These are phyloP conservation scores for Gadus macrocephalus DNA, from an alignment of 2,113 vertebrate species.

Conservation along the genomic window DNA sequence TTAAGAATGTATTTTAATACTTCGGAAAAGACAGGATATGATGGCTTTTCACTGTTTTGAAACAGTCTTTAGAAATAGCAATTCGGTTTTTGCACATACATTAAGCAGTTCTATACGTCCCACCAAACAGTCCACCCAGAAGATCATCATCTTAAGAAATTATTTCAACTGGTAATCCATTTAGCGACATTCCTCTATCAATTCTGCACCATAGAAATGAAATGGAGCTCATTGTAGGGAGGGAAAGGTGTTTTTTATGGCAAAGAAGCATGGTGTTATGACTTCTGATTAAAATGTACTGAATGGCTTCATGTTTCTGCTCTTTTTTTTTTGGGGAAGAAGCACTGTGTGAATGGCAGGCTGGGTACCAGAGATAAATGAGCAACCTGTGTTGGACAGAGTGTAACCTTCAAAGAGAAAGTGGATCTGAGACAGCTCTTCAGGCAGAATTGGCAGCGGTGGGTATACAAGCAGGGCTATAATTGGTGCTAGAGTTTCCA, in stretches of 20 bases:
- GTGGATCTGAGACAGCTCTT: slow-evolving; percentile 32
- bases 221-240: slow-evolving; percentile 15
- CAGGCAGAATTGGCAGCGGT: slow-evolving; percentile 20
- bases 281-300: slow-evolving; percentile 61
- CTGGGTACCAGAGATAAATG: slow-evolving; percentile 36
- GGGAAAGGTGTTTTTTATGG: slow-evolving; percentile 60
- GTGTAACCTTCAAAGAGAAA: slow-evolving; percentile 49
- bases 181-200: too few relatives aligned
- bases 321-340: slow-evolving; percentile 14
- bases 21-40: neutral
- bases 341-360: slow-evolving; percentile 49
- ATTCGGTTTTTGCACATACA: neutral
- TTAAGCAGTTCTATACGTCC: neutral
- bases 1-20: slow-evolving; percentile 21
- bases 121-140: neutral
- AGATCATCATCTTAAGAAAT: neutral
- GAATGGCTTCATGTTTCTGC: slow-evolving; percentile 52
- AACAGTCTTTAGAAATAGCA: neutral
- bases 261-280: slow-evolving; percentile 28
- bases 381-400: slow-evolving; percentile 30
- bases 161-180: too few relatives aligned
- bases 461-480: slow-evolving; percentile 29
- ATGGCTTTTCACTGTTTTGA: neutral
- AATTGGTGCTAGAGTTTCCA: slow-evolving; percentile 45
- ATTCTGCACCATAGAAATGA: neutral